Conservation (phyloP, 2,888 invertebrate species). For the Busseola fusca region DNA sequence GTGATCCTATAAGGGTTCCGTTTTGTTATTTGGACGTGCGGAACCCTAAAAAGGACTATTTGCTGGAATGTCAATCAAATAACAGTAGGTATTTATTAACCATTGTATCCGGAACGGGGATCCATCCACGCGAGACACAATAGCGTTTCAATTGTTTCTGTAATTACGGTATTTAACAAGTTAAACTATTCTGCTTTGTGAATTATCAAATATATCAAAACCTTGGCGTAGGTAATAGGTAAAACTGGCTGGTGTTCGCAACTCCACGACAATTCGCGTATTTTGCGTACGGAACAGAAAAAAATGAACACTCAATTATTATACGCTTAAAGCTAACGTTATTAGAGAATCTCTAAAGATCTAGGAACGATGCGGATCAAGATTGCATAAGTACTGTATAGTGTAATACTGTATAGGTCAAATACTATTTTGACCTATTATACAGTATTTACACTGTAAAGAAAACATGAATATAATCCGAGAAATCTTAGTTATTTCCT, state of each 20-base stretch:
- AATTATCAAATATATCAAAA: neutral
- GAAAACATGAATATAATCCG: neutral
- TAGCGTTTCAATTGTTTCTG: neutral
- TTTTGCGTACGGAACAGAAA: too few relatives aligned
- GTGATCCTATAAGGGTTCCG: too few relatives aligned
- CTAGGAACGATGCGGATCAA: neutral
- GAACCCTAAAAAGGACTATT: neutral
- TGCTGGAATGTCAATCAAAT: neutral
- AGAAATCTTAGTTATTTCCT: slow-evolving; percentile 2
- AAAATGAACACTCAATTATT: slow-evolving; percentile 20
- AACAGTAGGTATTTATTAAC: neutral
- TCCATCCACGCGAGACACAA: neutral
- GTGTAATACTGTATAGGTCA: too few relatives aligned
- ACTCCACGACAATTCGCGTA: too few relatives aligned
- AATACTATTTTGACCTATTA: too few relatives aligned
- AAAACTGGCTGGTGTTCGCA: too few relatives aligned
- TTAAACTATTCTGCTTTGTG: neutral
- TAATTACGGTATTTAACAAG: neutral
- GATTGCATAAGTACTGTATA: neutral
- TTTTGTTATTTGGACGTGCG: too few relatives aligned
- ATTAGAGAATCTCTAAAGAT: slow-evolving; percentile 4
- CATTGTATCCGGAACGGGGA: too few relatives aligned
- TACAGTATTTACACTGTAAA: too few relatives aligned
- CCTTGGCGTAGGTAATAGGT: neutral
- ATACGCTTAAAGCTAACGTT: neutral